Conservation (phyloP, 92 coral and sea anemone genomes). For the Phymanthus crucifer region DNA sequence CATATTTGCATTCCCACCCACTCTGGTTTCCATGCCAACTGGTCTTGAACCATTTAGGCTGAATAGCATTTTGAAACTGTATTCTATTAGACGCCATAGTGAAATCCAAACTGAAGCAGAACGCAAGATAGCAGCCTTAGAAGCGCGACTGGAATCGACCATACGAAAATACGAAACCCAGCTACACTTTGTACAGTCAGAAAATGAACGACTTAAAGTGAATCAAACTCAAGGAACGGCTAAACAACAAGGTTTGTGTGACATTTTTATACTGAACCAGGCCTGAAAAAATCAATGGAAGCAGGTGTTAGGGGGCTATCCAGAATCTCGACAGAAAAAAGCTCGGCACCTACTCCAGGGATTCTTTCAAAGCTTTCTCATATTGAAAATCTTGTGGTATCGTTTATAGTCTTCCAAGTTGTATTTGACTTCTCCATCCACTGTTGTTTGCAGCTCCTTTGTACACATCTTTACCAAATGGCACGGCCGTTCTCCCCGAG, state of each 20-base stretch:
- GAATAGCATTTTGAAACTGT: too few species aligned
- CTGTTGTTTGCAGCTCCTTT: slow-evolving; percentile 22
- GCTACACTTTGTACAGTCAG: slow-evolving; percentile 63
- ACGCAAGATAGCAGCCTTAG: slow-evolving; percentile 71
- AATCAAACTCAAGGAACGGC: slow-evolving; percentile 1
- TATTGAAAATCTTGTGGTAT: too few species aligned
- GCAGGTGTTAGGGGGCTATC: too few species aligned
- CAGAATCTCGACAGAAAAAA: not conserved
- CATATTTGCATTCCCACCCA: too few species aligned
- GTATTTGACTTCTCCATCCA: not conserved
- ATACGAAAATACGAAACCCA: slow-evolving; percentile 80
- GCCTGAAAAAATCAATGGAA: not conserved
- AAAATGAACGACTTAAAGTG: slow-evolving; percentile 56
- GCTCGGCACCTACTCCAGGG: not conserved
- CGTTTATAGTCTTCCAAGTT: too few species aligned
- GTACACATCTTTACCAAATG: slow-evolving; percentile 47
- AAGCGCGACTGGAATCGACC: slow-evolving; percentile 63
- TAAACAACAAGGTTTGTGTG: slow-evolving; percentile 17
- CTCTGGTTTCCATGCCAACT: too few species aligned
- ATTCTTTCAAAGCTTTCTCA: too few species aligned
- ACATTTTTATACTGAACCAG: too few species aligned
- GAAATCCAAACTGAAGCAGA: slow-evolving; percentile 68
- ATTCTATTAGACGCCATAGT: slow-evolving; percentile 58
- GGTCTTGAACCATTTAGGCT: too few species aligned
- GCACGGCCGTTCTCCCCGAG: slow-evolving; percentile 55